phyloP scores from a whole-genome alignment of 2,888 invertebrate genomes.

The Lymantria monacha region DNA sequence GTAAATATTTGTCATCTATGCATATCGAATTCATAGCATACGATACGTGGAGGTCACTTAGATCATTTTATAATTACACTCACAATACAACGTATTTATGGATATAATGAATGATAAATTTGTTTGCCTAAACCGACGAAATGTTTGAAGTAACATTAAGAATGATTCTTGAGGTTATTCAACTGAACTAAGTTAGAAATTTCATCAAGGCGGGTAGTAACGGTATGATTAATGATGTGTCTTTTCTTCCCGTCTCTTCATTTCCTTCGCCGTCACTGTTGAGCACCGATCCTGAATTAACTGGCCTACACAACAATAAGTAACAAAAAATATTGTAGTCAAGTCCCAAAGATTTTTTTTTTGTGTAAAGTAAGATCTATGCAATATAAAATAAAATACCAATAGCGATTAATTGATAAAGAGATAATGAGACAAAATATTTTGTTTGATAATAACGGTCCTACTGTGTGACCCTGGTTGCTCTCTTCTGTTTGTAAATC shows the following conservation, averaged over 20 bases:
- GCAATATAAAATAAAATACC: too few species aligned
- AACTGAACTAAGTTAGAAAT: slow-evolving; percentile 16
- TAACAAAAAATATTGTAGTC: slow-evolving; percentile 26
- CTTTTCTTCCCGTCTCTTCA: slow-evolving; percentile 7
- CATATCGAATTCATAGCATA: too few species aligned
- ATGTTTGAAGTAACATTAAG: background rate
- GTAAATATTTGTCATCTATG: too few species aligned
- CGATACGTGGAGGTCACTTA: too few species aligned
- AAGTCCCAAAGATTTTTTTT: too few species aligned
- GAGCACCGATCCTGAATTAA: slow-evolving; percentile 50
- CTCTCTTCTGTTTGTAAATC: slow-evolving; percentile 31
- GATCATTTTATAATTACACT: too few species aligned
- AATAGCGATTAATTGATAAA: too few species aligned
- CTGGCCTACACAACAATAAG: slow-evolving; percentile 30
- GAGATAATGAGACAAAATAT: too few species aligned
- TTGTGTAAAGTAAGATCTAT: too few species aligned
- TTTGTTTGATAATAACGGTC: slow-evolving; percentile 25
- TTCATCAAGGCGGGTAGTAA: slow-evolving; percentile 17
- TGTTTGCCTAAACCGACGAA: too few species aligned
- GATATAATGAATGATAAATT: too few species aligned
- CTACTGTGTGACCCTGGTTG: slow-evolving; percentile 14
- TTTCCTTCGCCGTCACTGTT: slow-evolving; percentile 26
- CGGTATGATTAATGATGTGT: slow-evolving; percentile 45
- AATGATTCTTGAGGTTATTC: slow-evolving; percentile 1
- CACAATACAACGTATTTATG: too few species aligned